Conservation (phyloP, 2,888 invertebrate genomes). For the Drosophila falleni region DNA sequence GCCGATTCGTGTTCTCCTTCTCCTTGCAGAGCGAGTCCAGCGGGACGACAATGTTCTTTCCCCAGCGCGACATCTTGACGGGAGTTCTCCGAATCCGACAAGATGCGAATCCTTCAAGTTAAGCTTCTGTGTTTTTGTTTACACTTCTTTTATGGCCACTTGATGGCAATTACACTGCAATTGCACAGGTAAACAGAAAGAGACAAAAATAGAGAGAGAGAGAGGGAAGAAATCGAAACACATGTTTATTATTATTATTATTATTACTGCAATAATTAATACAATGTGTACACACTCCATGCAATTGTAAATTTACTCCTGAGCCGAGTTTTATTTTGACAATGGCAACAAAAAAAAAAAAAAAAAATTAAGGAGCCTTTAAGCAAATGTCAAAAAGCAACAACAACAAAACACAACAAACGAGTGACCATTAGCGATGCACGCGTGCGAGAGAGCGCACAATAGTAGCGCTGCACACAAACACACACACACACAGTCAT, state of each 20-base stretch:
- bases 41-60: slow-evolving; percentile 89
- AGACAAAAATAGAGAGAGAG: neutral
- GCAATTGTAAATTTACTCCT: slow-evolving; percentile 5
- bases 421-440: slow-evolving; percentile 35
- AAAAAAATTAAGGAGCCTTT: slow-evolving; percentile 27
- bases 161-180: slow-evolving; percentile 25
- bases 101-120: slow-evolving; percentile 16
- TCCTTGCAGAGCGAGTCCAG: slow-evolving; percentile 89
- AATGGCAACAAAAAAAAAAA: slow-evolving; percentile 16
- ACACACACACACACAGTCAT: slow-evolving; percentile 19
- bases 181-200: slow-evolving; percentile 45
- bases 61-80: slow-evolving; percentile 88
- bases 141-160: slow-evolving; percentile 45
- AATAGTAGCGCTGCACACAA: slow-evolving; percentile 46
- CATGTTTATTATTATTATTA: slow-evolving; percentile 22
- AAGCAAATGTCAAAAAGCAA: slow-evolving; percentile 66
- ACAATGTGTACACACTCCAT: slow-evolving; percentile 3
- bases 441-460: slow-evolving; percentile 70
- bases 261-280: slow-evolving; percentile 1
- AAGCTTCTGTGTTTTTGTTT: slow-evolving; percentile 36
- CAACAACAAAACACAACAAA: slow-evolving; percentile 79
- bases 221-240: slow-evolving; percentile 5
- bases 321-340: slow-evolving; percentile 15
- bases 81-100: slow-evolving; percentile 5
- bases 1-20: slow-evolving; percentile 92